Base-by-base conservation (phyloP, 2,113 vertebrate genomes). In the Pelobates fuscus region DNA sequence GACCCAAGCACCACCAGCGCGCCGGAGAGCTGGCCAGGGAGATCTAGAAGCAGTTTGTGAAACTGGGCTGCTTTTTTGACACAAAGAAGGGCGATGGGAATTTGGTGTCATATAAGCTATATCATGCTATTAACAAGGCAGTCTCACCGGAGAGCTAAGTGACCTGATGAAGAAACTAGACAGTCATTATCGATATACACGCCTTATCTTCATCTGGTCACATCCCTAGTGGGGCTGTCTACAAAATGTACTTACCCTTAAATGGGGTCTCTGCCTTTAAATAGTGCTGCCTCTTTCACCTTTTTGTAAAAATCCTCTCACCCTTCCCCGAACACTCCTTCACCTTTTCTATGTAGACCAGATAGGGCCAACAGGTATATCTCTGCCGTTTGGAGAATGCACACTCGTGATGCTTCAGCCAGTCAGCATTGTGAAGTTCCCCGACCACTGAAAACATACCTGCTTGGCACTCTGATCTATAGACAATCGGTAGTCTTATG, bases 21-120 rank as follows among this genome's bases (percentile, higher is more conserved):
- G 15, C 12, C 10, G 21, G n/a, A n/a, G n/a, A n/a, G n/a, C n/a
- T n/a, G n/a, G n/a, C n/a, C n/a, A n/a, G n/a, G n/a, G n/a, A n/a
- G n/a, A n/a, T n/a, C n/a, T n/a, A n/a, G n/a, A n/a, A n/a, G n/a
- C 29, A 21, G 27, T 32, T 32, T 32, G 30, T 32, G 30, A 4
- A 10, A 32, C 10, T 32, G 17, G 8, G 1, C 17, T 1, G 2
- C n/a, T 3, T 4, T 30, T 18, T 1, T 25, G 8, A 37, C 60
- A 3, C 17, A 15, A 12, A 37, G 29, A 2, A 63, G 15, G 62
- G 24, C 30, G 30, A 15, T 18, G 17, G 41, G 1, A 7, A 46
- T 7, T 21, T 2, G 10, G 55, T 27, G 20, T 70, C 52, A 8
- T 41, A 66, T 65, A 74, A 74, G 71, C 71, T 74, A 27, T 21